Conservation (phyloP, 2,888 invertebrate genomes). For the Eupithecia dodoneata region DNA sequence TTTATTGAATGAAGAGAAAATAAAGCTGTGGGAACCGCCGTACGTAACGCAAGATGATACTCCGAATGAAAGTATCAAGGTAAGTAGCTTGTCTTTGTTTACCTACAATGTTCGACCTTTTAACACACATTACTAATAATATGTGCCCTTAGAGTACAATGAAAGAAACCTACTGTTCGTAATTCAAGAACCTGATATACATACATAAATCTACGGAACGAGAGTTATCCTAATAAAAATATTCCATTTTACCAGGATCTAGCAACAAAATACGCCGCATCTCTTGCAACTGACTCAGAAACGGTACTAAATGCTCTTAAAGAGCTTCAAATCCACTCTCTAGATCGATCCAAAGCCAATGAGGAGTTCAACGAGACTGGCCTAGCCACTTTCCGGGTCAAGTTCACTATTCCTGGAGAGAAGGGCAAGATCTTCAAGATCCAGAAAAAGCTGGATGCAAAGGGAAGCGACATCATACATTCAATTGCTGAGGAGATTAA, state of each 20-base stretch:
- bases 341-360: conserved; percentile 88
- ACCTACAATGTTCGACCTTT: conserved; percentile 5
- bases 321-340: conserved; percentile 87
- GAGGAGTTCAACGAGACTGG: conserved; percentile 88
- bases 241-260: conserved; percentile 81
- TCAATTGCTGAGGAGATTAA: conserved; percentile 79
- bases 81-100: conserved; percentile 37
- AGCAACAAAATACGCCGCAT: conserved; percentile 83
- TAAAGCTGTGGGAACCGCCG: conserved; percentile 91
- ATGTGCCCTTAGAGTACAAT: background rate
- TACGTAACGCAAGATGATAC: conserved; percentile 77
- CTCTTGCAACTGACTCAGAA: conserved; percentile 80
- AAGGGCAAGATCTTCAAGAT: conserved; percentile 80
- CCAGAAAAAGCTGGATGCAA: conserved; percentile 80
- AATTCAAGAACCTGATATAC: background rate
- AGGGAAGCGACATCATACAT: conserved; percentile 83
- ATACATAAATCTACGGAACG: background rate
- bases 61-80: conserved; percentile 79
- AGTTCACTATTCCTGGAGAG: conserved; percentile 83
- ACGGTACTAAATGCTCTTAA: conserved; percentile 82
- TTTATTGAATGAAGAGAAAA: conserved; percentile 86
- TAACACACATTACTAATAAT: too few relatives aligned
- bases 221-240: background rate
- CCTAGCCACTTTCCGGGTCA: conserved; percentile 88
- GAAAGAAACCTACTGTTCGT: background rate